Conservation (phyloP, 2,113 vertebrate genomes). For the Nibea coibor region DNA sequence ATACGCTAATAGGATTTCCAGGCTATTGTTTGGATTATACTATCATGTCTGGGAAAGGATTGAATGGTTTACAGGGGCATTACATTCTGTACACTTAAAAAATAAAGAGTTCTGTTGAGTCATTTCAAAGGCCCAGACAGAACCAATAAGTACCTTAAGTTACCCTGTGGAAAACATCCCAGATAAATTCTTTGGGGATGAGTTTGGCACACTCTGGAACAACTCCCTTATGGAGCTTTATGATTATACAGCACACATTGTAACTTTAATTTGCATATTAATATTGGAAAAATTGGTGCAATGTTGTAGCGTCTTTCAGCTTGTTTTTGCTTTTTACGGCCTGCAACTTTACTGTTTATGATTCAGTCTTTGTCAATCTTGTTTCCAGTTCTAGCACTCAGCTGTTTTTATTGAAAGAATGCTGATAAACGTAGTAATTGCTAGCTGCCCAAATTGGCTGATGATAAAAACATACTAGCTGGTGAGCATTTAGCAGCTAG, state of each 20-base stretch:
- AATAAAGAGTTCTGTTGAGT: not conserved
- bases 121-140: conserved; percentile 1
- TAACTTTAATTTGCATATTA: not conserved
- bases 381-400: not conserved
- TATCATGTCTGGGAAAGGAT: conserved; percentile 43
- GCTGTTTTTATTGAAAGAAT: no score
- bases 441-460: not conserved
- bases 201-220: not conserved
- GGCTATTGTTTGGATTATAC: conserved; percentile 60
- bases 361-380: not conserved
- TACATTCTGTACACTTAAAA: conserved; percentile 35
- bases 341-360: not conserved
- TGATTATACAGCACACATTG: not conserved
- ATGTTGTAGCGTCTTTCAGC: not conserved
- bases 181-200: not conserved
- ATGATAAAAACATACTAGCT: not conserved
- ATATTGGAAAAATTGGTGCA: no score
- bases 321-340: not conserved
- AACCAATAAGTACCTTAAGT: not conserved
- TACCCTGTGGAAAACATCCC: not conserved
- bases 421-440: no score
- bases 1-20: conserved; percentile 54
- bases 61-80: conserved; percentile 37
- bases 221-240: not conserved
- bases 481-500: not conserved